phyloP scores from a whole-genome alignment of 2,113 vertebrate species.

The Hemiscyllium ocellatum region DNA sequence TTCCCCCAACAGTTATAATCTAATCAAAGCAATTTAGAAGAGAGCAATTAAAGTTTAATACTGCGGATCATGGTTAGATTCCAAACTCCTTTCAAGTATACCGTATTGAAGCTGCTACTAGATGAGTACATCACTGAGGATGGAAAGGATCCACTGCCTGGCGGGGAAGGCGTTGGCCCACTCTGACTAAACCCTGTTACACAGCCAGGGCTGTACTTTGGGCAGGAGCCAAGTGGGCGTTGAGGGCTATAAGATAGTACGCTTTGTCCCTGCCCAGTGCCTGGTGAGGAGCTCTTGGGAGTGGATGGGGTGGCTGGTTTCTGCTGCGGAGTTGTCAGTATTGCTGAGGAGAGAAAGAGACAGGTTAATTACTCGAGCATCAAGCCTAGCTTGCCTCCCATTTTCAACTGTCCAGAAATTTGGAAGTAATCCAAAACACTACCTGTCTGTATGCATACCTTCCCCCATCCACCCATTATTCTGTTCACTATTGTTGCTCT shows the following conservation, averaged over 20 bases:
- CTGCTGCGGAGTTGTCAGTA: conserved; percentile 67
- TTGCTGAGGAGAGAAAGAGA: conserved; percentile 52
- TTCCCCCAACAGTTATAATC: not conserved
- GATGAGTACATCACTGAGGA: conserved; percentile 51
- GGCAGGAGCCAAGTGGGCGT: conserved; percentile 69
- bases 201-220: conserved; percentile 75
- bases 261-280: conserved; percentile 73
- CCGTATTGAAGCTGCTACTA: conserved; percentile 66
- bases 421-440: not conserved
- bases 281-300: conserved; percentile 54
- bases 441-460: not conserved
- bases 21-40: not conserved
- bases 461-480: not conserved
- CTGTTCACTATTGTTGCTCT: not conserved
- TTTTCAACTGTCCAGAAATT: not conserved
- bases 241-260: conserved; percentile 90
- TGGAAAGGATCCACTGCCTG: conserved; percentile 55
- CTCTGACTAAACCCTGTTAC: conserved; percentile 73
- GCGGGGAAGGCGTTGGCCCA: conserved; percentile 58
- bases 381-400: not conserved
- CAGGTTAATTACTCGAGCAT: not conserved
- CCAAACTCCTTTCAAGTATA: conserved; percentile 41
- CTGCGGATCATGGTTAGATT: not conserved
- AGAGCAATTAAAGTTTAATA: not conserved
- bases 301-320: conserved; percentile 50